A percentile compares a stretch with the other conserved stretches of the same genome.
phyloP scores from a whole-genome alignment of 2,797 vertebrate genomes.

The Gallinago nigripennis region DNA sequence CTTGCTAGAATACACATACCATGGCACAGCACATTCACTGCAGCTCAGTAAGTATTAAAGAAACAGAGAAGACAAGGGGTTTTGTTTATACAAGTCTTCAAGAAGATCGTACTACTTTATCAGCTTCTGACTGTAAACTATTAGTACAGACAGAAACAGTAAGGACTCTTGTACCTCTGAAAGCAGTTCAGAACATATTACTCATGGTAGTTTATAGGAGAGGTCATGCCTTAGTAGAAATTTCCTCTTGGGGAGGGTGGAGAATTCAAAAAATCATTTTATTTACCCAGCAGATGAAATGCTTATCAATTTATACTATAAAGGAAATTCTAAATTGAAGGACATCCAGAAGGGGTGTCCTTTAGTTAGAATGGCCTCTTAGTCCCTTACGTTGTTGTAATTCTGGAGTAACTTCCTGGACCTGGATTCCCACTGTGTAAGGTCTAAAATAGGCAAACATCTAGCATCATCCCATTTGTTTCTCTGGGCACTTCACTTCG shows the following conservation, averaged over 20 bases:
- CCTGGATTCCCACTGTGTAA: not conserved
- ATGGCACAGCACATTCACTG: not conserved
- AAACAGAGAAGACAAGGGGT: not conserved
- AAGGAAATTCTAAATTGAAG: not conserved
- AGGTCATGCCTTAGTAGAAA: conserved; percentile 5
- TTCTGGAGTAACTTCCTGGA: not conserved
- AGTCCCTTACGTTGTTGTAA: not conserved
- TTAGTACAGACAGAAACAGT: not conserved
- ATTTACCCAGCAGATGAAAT: not conserved
- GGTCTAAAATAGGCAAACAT: not conserved
- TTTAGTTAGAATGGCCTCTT: not conserved
- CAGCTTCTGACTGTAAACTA: not conserved
- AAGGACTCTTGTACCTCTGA: not conserved
- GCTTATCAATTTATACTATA: not conserved
- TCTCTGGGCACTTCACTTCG: not conserved
- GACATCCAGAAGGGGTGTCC: not conserved
- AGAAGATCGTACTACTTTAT: not conserved
- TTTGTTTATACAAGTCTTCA: not conserved
- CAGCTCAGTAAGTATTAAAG: not conserved
- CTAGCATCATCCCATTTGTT: not conserved
- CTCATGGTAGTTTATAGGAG: conserved; percentile 3
- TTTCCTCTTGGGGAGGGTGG: conserved; percentile 6
- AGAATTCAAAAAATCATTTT: conserved; percentile 1
- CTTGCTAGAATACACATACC: not conserved
- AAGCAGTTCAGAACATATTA: conserved; percentile 1